Evolutionary conservation across 2,888 invertebrate genomes (phyloP).

Genomic region (Hermaeophaga mercurialis): DNA sequence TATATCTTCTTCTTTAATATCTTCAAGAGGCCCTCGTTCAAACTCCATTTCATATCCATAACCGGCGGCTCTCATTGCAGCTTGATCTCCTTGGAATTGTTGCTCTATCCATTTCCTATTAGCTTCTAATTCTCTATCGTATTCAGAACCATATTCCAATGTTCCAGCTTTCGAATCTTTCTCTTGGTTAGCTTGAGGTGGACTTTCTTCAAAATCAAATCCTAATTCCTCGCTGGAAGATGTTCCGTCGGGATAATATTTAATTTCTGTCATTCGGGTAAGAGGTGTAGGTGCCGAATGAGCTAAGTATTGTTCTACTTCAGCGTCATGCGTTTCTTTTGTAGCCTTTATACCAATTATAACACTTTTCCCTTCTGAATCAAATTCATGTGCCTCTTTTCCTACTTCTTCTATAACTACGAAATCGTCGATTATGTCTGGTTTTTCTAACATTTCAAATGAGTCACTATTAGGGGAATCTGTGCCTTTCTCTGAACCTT

Average conservation of each 20-base stretch:
- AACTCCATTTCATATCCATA: slow-evolving; percentile 77
- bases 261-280: slow-evolving; percentile 58
- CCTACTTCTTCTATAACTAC: slow-evolving; percentile 89
- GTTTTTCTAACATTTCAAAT: slow-evolving; percentile 86
- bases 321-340: slow-evolving; percentile 69
- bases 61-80: slow-evolving; percentile 65
- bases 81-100: slow-evolving; percentile 78
- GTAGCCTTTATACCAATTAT: slow-evolving; percentile 61
- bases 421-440: slow-evolving; percentile 85
- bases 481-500: slow-evolving; percentile 54
- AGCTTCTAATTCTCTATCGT: slow-evolving; percentile 69
- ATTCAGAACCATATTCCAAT: slow-evolving; percentile 55
- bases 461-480: slow-evolving; percentile 84
- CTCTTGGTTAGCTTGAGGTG: slow-evolving; percentile 56
- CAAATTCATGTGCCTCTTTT: slow-evolving; percentile 82
- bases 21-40: slow-evolving; percentile 83
- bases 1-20: slow-evolving; percentile 90
- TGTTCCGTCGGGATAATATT: slow-evolving; percentile 59
- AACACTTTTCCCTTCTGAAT: slow-evolving; percentile 82
- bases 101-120: slow-evolving; percentile 90
- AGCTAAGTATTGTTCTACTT: slow-evolving; percentile 72
- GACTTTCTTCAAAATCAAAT: slow-evolving; percentile 74
- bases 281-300: slow-evolving; percentile 71
- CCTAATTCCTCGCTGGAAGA: slow-evolving; percentile 67
- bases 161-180: slow-evolving; percentile 53